Evolutionary conservation across 2,888 invertebrate genomes (phyloP), one percentile per base, ranked within the genome.

Genomic region (Syritta pipiens): DNA sequence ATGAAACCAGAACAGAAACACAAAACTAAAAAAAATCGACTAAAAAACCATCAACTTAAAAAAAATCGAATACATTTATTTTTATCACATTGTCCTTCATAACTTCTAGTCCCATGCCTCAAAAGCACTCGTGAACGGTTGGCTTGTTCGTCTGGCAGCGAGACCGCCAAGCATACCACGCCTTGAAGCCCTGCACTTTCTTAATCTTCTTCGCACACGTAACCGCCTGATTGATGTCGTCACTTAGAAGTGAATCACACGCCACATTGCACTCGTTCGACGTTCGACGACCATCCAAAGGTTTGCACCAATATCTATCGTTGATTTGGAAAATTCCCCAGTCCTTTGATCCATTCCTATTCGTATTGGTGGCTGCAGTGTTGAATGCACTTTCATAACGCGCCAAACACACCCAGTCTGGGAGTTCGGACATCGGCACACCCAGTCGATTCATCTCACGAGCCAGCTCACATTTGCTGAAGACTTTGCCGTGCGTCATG

Each of bases 331-430:
- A 87, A 6, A 87, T 75, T 10, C 87, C 87, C 84, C 85, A 89
- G 81, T 89, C 89, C 19, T 84, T 84, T 2, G 86, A 86, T 0
- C 91, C 90, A 82, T 91, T 89, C 83, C 91, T 90, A 0, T 87
- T 83, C 1, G 84, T 87, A 17, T 90, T 90, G 4, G 88, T 85
- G 0, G 87, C 89, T 51, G 86, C 82, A 0, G 90, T 90, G 22
- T 88, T 86, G 10, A 89, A 85, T 0, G 86, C 85, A 72, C 91
- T 91, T 83, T 91, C 91, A 1, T 87, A 86, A 81, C 90, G 89
- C 22, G 90, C 88, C 3, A 91, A 84, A 60, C 91, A 91, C 9
- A 91, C 84, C 91, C 91, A 86, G 74, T 86, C 86, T 10, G 85
- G 57, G 10, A 86, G 69, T 40, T 86, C 84, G 5, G 49, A 57